Conservation (phyloP, 2,113 vertebrate genomes). For the Apteryx mantelli region DNA sequence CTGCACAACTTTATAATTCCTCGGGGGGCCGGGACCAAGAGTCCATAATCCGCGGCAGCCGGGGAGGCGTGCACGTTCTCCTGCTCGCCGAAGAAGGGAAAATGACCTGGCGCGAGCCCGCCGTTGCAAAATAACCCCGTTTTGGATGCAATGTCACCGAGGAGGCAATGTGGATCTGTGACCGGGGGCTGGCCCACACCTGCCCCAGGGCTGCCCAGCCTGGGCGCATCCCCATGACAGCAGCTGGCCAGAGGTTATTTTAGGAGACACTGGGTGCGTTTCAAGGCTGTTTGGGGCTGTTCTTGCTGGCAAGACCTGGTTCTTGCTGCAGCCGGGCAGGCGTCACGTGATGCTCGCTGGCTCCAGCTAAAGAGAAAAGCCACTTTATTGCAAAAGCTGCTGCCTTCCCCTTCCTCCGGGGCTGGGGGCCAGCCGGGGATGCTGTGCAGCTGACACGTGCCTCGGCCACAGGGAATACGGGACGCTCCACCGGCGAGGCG, state of each 20-base stretch:
- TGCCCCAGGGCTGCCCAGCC: background rate
- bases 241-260: background rate
- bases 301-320: background rate
- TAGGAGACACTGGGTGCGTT: fast-evolving
- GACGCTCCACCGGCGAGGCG: background rate
- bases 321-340: fast-evolving
- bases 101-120: fast-evolving
- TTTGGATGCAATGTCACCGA: background rate
- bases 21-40: background rate
- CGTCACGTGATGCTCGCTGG: fast-evolving
- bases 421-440: background rate
- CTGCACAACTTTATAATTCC: background rate
- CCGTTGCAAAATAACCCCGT: background rate
- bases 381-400: background rate
- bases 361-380: background rate
- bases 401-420: fast-evolving
- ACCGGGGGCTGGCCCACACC: background rate
- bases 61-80: background rate
- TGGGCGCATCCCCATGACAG: background rate
- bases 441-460: background rate
- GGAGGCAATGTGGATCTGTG: no score
- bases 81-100: background rate
- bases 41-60: background rate
- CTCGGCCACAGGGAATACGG: background rate
- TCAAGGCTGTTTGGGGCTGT: background rate